Evolutionary conservation across 2,797 vertebrate genomes (phyloP).

Genomic region (Sitta carolinensis): DNA sequence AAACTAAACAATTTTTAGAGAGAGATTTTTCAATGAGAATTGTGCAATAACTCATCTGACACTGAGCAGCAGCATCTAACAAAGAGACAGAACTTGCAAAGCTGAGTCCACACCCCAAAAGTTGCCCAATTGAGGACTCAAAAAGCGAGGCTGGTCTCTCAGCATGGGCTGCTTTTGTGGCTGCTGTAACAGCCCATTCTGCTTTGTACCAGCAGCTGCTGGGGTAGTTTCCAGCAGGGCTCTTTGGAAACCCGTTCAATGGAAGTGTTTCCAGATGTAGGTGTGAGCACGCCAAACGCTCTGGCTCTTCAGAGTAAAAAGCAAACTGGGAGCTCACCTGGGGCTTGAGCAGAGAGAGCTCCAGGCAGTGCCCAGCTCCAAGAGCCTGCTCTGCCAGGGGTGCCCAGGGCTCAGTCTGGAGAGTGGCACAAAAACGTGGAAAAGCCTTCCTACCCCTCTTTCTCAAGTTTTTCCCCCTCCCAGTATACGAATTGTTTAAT

Average conservation of each 20-base stretch:
- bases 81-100: background rate
- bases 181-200: background rate
- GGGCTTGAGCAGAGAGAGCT: background rate
- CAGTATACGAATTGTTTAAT: background rate
- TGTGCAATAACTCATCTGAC: background rate
- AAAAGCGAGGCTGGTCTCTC: background rate
- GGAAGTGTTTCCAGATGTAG: constrained; percentile 42
- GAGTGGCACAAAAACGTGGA: background rate
- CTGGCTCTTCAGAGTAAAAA: background rate
- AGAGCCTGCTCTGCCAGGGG: background rate
- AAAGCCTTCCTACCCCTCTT: background rate
- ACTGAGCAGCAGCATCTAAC: background rate
- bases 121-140: background rate
- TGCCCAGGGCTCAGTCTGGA: background rate
- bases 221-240: constrained; percentile 1
- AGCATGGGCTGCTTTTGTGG: background rate
- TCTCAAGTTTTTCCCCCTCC: background rate
- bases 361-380: constrained; percentile 13
- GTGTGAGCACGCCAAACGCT: background rate
- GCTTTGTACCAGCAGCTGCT: background rate
- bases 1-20: background rate
- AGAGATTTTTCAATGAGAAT: background rate
- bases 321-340: background rate
- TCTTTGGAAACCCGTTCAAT: background rate
- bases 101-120: background rate